Evolutionary conservation across 2,113 vertebrate genomes (phyloP).

Genomic region (Bostrychus sinensis): DNA sequence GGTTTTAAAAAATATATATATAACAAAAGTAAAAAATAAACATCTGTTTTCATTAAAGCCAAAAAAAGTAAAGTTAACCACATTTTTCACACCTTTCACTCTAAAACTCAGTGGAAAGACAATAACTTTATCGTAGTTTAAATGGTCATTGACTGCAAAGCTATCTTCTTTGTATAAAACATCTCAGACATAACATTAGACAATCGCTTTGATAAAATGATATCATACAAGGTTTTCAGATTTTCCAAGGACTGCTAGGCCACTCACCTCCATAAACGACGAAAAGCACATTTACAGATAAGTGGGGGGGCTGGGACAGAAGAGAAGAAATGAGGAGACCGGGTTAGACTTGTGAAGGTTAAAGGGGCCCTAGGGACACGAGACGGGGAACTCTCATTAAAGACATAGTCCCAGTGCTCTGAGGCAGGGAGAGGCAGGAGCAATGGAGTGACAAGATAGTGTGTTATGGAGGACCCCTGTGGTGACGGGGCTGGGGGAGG

Average conservation of each 20-base stretch:
- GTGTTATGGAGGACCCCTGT: constrained; percentile 43
- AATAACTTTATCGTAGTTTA: too few species aligned
- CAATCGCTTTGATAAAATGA: background rate
- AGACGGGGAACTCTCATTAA: constrained; percentile 66
- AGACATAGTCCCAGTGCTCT: constrained; percentile 53
- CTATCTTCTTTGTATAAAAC: too few species aligned
- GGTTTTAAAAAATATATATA: too few species aligned
- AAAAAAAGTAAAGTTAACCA: too few species aligned
- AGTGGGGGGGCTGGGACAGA: constrained; percentile 18
- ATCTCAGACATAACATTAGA: background rate
- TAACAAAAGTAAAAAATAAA: too few species aligned
- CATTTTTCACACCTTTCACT: too few species aligned
- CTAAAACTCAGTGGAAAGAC: too few species aligned
- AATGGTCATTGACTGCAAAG: too few species aligned
- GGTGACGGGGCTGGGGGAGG: constrained; percentile 43
- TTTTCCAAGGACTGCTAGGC: constrained; percentile 14
- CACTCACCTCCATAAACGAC: constrained; percentile 6
- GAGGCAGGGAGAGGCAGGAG: constrained; percentile 38
- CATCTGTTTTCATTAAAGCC: too few species aligned
- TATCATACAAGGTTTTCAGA: background rate
- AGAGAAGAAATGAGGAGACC: constrained; percentile 14
- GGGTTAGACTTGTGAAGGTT: constrained; percentile 61
- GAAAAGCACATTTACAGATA: constrained; percentile 43
- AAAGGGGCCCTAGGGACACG: constrained; percentile 52
- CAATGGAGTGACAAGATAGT: constrained; percentile 48